Conservation (phyloP, 1,140 invertebrate genomes). For the Acromyrmex echinatior region DNA sequence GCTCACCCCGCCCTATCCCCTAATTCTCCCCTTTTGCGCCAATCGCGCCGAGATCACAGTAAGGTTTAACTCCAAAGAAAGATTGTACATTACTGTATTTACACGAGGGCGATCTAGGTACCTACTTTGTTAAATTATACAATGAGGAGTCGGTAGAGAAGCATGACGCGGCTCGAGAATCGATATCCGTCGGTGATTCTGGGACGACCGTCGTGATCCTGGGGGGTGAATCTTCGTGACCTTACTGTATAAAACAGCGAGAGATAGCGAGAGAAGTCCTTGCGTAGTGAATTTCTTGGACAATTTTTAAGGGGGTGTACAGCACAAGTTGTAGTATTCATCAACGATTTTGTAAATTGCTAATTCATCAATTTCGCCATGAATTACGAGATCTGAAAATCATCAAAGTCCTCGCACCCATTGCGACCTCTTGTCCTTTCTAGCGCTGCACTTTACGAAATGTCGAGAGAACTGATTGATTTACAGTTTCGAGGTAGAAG, state of each 20-base stretch:
- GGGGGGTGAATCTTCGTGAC: not conserved
- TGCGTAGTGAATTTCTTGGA: not conserved
- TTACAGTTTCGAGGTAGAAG: not conserved
- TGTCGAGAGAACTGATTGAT: not conserved
- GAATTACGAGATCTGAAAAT: conserved; percentile 32
- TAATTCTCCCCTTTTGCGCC: conserved; percentile 53
- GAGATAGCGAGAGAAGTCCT: not conserved
- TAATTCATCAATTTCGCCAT: no score
- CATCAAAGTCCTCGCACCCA: not conserved
- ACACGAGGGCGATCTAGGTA: conserved; percentile 75
- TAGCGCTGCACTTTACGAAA: not conserved
- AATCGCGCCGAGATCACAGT: conserved; percentile 80
- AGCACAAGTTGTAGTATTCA: not conserved
- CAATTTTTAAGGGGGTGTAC: not conserved
- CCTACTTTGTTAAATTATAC: conserved; percentile 69
- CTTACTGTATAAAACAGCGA: not conserved
- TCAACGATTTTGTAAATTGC: conserved; percentile 2
- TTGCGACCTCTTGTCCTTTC: not conserved
- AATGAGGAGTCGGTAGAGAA: conserved; percentile 26
- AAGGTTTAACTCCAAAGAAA: conserved; percentile 84
- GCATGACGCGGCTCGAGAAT: conserved; percentile 25
- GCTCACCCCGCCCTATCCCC: conserved; percentile 2
- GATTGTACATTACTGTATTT: conserved; percentile 86
- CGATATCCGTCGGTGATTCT: conserved; percentile 26
- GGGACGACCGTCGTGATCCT: not conserved